Evolutionary conservation across 2,888 invertebrate species (phyloP).

Genomic region (Phasia obesa): DNA sequence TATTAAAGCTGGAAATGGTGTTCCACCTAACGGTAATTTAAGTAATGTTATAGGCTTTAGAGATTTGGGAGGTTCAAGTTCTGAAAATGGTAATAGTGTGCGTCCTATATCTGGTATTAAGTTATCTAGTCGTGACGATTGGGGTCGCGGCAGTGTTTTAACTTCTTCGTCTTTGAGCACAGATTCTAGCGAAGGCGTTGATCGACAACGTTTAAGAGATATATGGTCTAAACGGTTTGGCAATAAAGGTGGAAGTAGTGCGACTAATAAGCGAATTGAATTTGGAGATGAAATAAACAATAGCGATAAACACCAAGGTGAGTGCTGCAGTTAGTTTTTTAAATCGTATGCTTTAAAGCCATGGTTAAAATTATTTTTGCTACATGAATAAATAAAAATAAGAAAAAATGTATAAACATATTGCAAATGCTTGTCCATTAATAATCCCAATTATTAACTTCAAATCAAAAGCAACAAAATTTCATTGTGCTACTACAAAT

Average conservation of each 20-base stretch:
- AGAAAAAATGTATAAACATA: neutral
- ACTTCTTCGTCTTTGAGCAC: conserved; percentile 10
- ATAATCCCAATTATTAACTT: too few relatives aligned
- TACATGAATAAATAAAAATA: neutral
- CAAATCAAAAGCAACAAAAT: too few relatives aligned
- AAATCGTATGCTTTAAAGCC: conserved; percentile 23
- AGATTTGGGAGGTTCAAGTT: conserved; percentile 70
- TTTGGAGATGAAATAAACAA: conserved; percentile 32
- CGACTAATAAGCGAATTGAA: neutral
- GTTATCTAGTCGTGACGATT: conserved; percentile 11
- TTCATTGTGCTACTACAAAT: too few relatives aligned
- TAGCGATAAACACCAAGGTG: conserved; percentile 61
- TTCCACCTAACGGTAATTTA: conserved; percentile 70
- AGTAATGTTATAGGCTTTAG: conserved; percentile 76
- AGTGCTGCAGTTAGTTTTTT: conserved; percentile 32
- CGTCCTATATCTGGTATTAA: conserved; percentile 3
- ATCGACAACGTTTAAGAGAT: conserved; percentile 76
- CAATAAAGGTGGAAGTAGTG: conserved; percentile 11
- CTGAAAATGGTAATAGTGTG: conserved; percentile 42
- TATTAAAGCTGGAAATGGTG: neutral
- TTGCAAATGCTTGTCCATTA: too few relatives aligned
- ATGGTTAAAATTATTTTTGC: conserved; percentile 40
- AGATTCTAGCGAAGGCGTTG: conserved; percentile 61
- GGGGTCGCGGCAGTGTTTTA: conserved; percentile 75
- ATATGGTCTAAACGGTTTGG: conserved; percentile 77